Evolutionary conservation across 64 coral and sea anemone genomes (phyloP).

Genomic region (Porites lutea): DNA sequence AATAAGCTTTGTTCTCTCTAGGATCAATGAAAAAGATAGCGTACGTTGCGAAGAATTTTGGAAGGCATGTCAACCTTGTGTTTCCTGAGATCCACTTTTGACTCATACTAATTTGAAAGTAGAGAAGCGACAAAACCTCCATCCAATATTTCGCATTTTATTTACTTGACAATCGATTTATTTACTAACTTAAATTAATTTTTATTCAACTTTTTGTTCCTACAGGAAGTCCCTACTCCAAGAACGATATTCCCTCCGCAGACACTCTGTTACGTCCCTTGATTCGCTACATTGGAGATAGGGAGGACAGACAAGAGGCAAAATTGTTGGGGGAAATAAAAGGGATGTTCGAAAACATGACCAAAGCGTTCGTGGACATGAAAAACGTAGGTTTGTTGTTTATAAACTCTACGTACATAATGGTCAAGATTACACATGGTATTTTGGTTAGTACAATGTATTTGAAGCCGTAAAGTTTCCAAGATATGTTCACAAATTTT

Average conservation of each 20-base stretch:
- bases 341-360: constrained; percentile 47
- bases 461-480: too few relatives aligned
- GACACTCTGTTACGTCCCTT: constrained; percentile 18
- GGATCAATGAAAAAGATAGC: too few relatives aligned
- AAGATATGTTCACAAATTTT: too few relatives aligned
- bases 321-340: constrained; percentile 46
- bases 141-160: background rate
- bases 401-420: too few relatives aligned
- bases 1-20: too few relatives aligned
- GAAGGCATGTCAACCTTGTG: too few relatives aligned
- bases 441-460: too few relatives aligned
- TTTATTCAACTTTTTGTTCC: background rate
- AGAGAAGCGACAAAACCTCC: too few relatives aligned
- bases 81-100: too few relatives aligned
- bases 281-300: constrained; percentile 32
- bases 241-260: background rate
- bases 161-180: background rate
- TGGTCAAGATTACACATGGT: too few relatives aligned
- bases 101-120: too few relatives aligned
- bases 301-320: constrained; percentile 11
- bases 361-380: constrained; percentile 33
- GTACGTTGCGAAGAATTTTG: too few relatives aligned
- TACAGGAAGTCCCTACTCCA: background rate
- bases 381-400: constrained; percentile 16
- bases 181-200: background rate